Evolutionary conservation across 2,113 vertebrate genomes (phyloP).

Genomic region (Zosterops borbonicus): DNA sequence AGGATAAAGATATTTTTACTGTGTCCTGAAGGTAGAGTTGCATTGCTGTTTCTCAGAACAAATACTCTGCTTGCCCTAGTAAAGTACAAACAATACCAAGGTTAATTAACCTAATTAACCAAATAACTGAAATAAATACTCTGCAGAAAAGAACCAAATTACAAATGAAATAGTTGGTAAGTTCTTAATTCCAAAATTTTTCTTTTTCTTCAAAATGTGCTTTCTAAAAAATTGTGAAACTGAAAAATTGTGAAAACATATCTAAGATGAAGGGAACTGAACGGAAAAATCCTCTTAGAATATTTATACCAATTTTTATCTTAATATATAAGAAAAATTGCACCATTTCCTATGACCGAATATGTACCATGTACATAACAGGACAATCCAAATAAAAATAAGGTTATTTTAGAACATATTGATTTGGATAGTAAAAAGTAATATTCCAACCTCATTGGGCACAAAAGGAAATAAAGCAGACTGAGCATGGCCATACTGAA

Average conservation of each 20-base stretch:
- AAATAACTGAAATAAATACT: neutral
- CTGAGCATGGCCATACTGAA: neutral
- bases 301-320: neutral
- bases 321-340: neutral
- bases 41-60: neutral
- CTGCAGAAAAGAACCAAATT: neutral
- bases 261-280: neutral
- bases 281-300: neutral
- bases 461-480: neutral
- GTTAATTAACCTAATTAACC: neutral
- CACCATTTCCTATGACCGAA: fast-evolving
- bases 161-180: neutral
- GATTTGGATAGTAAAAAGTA: neutral
- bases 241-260: neutral
- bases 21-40: neutral
- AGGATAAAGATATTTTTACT: neutral
- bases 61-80: neutral
- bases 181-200: neutral
- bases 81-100: neutral
- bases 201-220: neutral
- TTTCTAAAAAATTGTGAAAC: too few relatives aligned
- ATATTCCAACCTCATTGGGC: neutral
- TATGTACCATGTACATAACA: neutral
- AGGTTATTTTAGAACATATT: neutral
- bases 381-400: neutral